Percentiles rank a stretch among this genome's conserved stretches.
Conservation (phyloP, 2,113 vertebrate genomes). For the Notarius quadriscutis region DNA sequence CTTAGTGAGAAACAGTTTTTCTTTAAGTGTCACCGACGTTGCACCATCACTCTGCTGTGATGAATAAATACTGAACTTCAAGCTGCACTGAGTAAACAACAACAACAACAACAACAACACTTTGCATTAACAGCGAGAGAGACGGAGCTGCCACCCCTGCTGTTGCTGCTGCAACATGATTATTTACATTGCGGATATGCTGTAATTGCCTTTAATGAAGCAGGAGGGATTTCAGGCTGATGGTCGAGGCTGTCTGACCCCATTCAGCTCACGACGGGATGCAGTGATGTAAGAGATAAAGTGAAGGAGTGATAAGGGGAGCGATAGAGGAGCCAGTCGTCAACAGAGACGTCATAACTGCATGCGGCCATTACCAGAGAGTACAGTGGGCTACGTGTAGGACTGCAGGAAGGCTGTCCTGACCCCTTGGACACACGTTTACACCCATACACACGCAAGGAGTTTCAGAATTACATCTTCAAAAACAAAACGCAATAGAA, state of each 20-base stretch:
- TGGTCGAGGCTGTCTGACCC: constrained; percentile 9
- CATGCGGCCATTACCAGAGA: constrained; percentile 30
- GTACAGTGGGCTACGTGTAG: constrained; percentile 40
- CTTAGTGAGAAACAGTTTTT: not conserved
- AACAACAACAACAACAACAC: too few species aligned
- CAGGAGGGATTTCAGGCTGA: constrained; percentile 45
- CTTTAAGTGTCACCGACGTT: not conserved
- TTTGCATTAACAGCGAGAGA: not conserved
- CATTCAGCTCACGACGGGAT: constrained; percentile 42
- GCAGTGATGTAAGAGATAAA: constrained; percentile 47
- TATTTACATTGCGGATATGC: constrained; percentile 58
- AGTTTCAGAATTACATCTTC: not conserved
- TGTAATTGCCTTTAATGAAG: constrained; percentile 58
- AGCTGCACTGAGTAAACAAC: not conserved
- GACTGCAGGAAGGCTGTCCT: constrained; percentile 22
- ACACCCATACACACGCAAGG: not conserved
- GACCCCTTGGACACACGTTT: not conserved
- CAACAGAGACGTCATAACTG: constrained; percentile 25
- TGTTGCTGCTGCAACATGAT: constrained; percentile 26
- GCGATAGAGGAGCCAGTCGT: constrained; percentile 25
- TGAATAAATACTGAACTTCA: not conserved
- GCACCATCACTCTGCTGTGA: not conserved
- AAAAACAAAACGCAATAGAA: not conserved
- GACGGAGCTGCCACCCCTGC: not conserved
- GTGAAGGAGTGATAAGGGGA: not conserved